These are phyloP conservation scores for Montipora sp. DNA, from an alignment of 64 coral and sea anemone genomes.

Conservation along the genomic window DNA sequence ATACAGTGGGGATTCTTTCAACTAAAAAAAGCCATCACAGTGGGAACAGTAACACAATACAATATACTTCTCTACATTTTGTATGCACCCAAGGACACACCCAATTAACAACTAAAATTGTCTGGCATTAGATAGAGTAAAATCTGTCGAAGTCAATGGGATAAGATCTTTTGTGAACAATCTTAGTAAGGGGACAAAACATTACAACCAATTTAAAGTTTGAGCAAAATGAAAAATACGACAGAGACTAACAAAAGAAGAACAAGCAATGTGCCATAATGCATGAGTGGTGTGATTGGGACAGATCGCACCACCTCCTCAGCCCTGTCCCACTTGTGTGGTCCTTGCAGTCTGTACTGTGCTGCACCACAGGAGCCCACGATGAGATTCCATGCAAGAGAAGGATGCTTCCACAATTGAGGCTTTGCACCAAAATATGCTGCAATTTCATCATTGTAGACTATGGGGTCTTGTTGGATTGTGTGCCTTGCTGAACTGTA, in stretches of 20 bases:
- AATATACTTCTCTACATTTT: too few relatives aligned
- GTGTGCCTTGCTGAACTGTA: slow-evolving; percentile 76
- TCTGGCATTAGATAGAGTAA: too few relatives aligned
- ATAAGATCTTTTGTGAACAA: too few relatives aligned
- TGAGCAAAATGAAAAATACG: background rate
- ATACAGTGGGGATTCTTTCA: too few relatives aligned
- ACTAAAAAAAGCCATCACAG: too few relatives aligned
- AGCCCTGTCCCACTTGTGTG: slow-evolving; percentile 73
- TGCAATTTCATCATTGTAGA: slow-evolving; percentile 75
- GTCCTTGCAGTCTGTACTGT: slow-evolving; percentile 80
- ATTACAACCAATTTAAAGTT: background rate
- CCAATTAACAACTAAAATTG: too few relatives aligned
- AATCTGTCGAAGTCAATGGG: too few relatives aligned
- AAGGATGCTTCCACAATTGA: slow-evolving; percentile 75
- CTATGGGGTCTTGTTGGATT: slow-evolving; percentile 77
- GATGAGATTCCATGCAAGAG: slow-evolving; percentile 67
- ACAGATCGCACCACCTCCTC: slow-evolving; percentile 61
- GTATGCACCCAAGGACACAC: too few relatives aligned
- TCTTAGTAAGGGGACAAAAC: background rate
- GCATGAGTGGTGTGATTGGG: slow-evolving; percentile 80
- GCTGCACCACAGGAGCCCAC: slow-evolving; percentile 74
- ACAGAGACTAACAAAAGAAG: slow-evolving; percentile 17
- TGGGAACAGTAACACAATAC: too few relatives aligned
- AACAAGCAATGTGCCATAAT: slow-evolving; percentile 60
- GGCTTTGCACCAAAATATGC: slow-evolving; percentile 84